A percentile compares a stretch with the other conserved stretches of the same genome.
Evolutionary conservation across 2,113 vertebrate species (phyloP).

Genomic region (Apeltes quadracus): DNA sequence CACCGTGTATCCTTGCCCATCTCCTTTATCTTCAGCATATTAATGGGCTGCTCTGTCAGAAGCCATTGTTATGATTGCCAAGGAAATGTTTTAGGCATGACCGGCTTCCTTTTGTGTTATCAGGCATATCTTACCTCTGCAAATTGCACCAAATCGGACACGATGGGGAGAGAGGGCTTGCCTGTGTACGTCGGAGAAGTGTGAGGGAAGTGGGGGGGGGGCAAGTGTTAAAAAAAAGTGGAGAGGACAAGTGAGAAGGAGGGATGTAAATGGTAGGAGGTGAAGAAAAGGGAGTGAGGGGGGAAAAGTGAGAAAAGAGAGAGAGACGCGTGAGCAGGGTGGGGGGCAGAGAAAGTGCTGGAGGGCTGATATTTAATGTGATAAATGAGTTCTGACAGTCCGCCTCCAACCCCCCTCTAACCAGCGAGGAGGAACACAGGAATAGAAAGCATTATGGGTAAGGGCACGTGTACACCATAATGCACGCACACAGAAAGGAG

Average conservation of each 20-base stretch:
- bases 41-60: conserved; percentile 70
- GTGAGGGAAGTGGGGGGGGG: conserved; percentile 52
- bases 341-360: conserved; percentile 66
- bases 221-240: conserved; percentile 44
- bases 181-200: conserved; percentile 35
- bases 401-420: conserved; percentile 78
- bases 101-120: conserved; percentile 58
- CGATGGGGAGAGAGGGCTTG: conserved; percentile 44
- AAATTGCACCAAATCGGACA: conserved; percentile 59
- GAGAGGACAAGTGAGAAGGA: conserved; percentile 59
- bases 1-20: conserved; percentile 46
- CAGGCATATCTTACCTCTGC: conserved; percentile 56
- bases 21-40: conserved; percentile 66
- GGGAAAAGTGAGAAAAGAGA: conserved; percentile 50
- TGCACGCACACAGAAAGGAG: conserved; percentile 62
- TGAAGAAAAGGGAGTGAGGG: conserved; percentile 58
- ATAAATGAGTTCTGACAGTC: conserved; percentile 85
- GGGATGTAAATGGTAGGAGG: conserved; percentile 66
- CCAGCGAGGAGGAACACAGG: conserved; percentile 75
- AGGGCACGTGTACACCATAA: conserved; percentile 69
- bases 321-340: conserved; percentile 40
- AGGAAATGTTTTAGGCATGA: conserved; percentile 58
- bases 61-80: conserved; percentile 66
- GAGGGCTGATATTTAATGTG: conserved; percentile 85
- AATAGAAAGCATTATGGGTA: conserved; percentile 79